These are phyloP conservation scores for Poecile atricapillus DNA, from an alignment of 2,113 vertebrate genomes.

Conservation along the genomic window DNA sequence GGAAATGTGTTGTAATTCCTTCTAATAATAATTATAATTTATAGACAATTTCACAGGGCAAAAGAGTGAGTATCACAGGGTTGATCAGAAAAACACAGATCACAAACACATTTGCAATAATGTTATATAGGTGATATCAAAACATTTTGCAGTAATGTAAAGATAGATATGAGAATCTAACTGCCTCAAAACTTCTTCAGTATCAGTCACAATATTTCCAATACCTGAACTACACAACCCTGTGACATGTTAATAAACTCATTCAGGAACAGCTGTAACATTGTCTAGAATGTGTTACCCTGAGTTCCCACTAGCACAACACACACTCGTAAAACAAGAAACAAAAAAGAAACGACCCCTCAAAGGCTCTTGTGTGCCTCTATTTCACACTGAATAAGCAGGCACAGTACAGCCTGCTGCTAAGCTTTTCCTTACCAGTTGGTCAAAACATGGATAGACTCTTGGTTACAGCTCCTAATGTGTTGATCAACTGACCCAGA, in stretches of 20 bases:
- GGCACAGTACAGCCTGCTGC: constrained; percentile 23
- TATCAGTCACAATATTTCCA: neutral
- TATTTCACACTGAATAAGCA: constrained; percentile 55
- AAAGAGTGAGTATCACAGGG: neutral
- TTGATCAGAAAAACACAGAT: neutral
- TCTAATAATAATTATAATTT: neutral
- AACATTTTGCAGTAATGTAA: neutral
- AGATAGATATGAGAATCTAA: neutral
- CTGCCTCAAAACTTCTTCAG: neutral
- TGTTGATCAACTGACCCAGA: constrained; percentile 51
- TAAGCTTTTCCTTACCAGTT: constrained; percentile 45
- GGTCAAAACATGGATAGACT: constrained; percentile 43
- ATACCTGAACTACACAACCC: neutral
- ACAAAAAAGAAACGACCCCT: constrained; percentile 9
- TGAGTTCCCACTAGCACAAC: neutral
- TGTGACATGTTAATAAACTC: neutral
- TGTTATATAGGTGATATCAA: neutral
- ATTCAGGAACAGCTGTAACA: neutral
- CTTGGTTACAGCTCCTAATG: constrained; percentile 35
- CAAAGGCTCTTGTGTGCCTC: constrained; percentile 53
- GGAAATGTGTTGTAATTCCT: neutral
- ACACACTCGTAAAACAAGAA: constrained; percentile 10
- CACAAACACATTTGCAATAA: neutral
- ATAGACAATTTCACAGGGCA: neutral
- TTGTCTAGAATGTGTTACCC: neutral